Percentiles rank a stretch among this genome's conserved stretches.
phyloP scores from a whole-genome alignment of 2,797 vertebrate species.

The Bovichtus diacanthus region DNA sequence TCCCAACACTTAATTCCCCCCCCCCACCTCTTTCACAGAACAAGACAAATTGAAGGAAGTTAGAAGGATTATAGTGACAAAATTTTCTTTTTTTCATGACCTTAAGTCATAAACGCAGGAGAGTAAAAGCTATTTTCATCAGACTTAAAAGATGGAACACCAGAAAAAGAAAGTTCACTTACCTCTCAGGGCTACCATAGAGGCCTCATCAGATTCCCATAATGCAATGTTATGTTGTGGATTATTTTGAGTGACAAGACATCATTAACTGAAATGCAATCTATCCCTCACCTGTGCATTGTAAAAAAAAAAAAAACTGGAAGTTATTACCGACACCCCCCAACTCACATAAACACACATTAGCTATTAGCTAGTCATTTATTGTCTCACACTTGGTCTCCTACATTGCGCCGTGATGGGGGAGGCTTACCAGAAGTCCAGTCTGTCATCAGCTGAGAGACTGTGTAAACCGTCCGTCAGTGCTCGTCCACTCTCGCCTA shows the following conservation, averaged over 20 bases:
- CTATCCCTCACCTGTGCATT: constrained; percentile 26
- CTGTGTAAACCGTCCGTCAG: constrained; percentile 51
- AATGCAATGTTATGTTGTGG: neutral
- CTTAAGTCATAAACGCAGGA: too few species aligned
- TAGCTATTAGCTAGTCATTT: neutral
- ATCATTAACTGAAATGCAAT: neutral
- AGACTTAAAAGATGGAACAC: too few species aligned
- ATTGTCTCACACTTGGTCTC: constrained; percentile 24
- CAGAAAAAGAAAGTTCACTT: too few species aligned
- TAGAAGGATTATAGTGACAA: too few species aligned
- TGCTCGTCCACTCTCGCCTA: constrained; percentile 50
- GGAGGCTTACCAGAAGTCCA: constrained; percentile 51
- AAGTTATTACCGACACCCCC: neutral
- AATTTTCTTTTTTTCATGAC: too few species aligned
- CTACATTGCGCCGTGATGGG: neutral
- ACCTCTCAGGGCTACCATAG: neutral
- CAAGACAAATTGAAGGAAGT: too few species aligned
- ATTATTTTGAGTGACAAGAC: neutral
- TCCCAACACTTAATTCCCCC: too few species aligned
- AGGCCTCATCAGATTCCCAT: constrained; percentile 6
- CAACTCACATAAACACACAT: constrained; percentile 4
- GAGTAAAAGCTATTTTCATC: too few species aligned
- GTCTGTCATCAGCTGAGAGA: constrained; percentile 56
- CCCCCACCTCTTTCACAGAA: too few species aligned
- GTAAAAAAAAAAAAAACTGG: neutral